Evolutionary conservation across 37 sponge, comb jelly and placozoan species (phyloP), one percentile per base, ranked within the genome.

Genomic region (Geodia barretti): DNA sequence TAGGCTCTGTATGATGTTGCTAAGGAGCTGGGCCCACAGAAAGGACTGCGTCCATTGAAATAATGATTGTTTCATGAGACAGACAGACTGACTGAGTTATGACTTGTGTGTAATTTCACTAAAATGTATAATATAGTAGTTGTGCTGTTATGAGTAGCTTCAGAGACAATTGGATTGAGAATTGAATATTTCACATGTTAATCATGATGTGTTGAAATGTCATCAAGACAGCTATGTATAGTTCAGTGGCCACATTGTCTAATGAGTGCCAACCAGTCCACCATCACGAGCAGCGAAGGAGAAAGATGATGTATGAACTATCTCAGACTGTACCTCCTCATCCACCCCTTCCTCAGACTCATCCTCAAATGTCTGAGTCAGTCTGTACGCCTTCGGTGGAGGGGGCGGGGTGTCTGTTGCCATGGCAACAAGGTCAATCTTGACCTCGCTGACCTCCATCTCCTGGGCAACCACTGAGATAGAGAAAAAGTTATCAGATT

Each of bases 221-320:
- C n/a, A n/a, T n/a, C n/a, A n/a, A n/a, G n/a, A n/a, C n/a, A 95
- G 96, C 83, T 98, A 91, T 89, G 97, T 98, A 60, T 96, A 98
- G 77, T 81, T 98, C 63, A 98, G n/a, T n/a, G n/a, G n/a, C n/a
- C n/a, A n/a, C n/a, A n/a, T n/a, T n/a, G 54, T 7, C 54, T 47
- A 47, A 17, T 47, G 54, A 14, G 54, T 47, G 54, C 54, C 54
- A 7, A 17, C 14, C 54, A 47, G 54, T 47, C 14, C 11, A 14
- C 54, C 54, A 47, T 47, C 54, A 47, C 54, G 54, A 47, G 54
- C 54, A 17, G 54, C 14, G 54, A 47, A 47, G 7, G 54, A 47
- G 54, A 47, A 47, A 47, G 54, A 47, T 14, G 54, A 47, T 14
- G 54, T 47, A 14, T 47, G 54, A 14, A 47, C 54, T 14, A 47